Conservation (phyloP, 2,797 vertebrate species). For the Setipinna tenuifilis region DNA sequence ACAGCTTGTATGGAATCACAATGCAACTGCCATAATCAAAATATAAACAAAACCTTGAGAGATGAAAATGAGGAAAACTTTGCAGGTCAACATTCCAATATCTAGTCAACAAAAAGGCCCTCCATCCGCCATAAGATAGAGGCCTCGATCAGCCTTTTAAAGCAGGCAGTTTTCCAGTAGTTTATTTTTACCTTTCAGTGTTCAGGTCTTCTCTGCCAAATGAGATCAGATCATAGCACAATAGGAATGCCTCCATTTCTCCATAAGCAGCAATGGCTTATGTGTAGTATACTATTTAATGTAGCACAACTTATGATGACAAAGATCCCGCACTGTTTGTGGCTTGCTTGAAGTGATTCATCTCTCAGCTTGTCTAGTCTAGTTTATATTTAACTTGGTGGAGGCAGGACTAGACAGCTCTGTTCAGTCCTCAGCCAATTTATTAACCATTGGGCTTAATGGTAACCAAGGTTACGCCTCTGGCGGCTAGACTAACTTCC, state of each 20-base stretch:
- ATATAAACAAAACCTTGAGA: not conserved
- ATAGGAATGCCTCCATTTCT: not conserved
- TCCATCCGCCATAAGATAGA: not conserved
- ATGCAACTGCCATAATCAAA: not conserved
- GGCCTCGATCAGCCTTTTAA: not conserved
- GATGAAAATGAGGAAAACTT: too few relatives aligned
- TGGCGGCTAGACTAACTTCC: not conserved
- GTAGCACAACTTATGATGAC: not conserved
- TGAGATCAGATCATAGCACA: not conserved
- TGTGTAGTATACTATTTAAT: not conserved
- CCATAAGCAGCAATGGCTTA: not conserved
- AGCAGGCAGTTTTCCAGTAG: not conserved
- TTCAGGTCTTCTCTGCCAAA: not conserved
- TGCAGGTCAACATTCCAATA: not conserved
- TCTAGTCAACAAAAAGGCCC: not conserved
- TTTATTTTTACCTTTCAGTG: not conserved
- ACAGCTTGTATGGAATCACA: not conserved
- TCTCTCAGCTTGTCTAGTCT: not conserved
- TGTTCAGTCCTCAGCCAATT: not conserved
- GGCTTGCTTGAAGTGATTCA: not conserved
- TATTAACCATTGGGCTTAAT: not conserved
- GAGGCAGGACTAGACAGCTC: not conserved
- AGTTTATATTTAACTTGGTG: not conserved
- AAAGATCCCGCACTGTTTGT: not conserved
- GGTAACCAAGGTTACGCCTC: not conserved